phyloP scores from a whole-genome alignment of 2,797 vertebrate genomes.

The Sebastolobus altivelis region DNA sequence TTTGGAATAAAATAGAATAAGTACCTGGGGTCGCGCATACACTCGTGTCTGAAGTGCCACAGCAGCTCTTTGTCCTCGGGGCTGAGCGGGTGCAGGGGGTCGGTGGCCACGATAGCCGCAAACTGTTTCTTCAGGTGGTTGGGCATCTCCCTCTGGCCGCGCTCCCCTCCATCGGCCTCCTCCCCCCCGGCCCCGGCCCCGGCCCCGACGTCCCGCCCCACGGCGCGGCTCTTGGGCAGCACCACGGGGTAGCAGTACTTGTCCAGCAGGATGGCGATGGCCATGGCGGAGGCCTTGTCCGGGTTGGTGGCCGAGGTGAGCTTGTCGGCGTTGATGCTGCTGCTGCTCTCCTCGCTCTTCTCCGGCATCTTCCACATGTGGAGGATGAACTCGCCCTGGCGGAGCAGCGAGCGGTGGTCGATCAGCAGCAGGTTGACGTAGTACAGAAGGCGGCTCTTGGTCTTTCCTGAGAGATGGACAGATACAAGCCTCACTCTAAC shows the following conservation, averaged over 20 bases:
- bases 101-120: constrained; percentile 92
- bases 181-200: constrained; percentile 74
- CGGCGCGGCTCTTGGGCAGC: constrained; percentile 91
- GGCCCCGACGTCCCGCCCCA: constrained; percentile 57
- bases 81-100: constrained; percentile 95
- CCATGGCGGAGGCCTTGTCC: constrained; percentile 95
- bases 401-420: constrained; percentile 95
- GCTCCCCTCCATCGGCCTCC: constrained; percentile 83
- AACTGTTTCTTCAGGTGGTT: constrained; percentile 97
- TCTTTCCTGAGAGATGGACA: constrained; percentile 66
- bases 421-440: constrained; percentile 97
- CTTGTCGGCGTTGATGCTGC: constrained; percentile 97
- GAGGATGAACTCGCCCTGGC: constrained; percentile 95
- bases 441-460: constrained; percentile 94
- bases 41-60: constrained; percentile 98
- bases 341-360: constrained; percentile 95
- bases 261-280: constrained; percentile 93
- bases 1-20: background rate
- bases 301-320: constrained; percentile 98
- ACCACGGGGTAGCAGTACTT: constrained; percentile 97
- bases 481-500: background rate
- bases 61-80: constrained; percentile 97
- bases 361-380: constrained; percentile 99
- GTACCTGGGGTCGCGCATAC: constrained; percentile 92
- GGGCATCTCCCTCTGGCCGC: constrained; percentile 94